Base-by-base conservation (phyloP, 2,113 vertebrate genomes). In the Sander lucioperca region DNA sequence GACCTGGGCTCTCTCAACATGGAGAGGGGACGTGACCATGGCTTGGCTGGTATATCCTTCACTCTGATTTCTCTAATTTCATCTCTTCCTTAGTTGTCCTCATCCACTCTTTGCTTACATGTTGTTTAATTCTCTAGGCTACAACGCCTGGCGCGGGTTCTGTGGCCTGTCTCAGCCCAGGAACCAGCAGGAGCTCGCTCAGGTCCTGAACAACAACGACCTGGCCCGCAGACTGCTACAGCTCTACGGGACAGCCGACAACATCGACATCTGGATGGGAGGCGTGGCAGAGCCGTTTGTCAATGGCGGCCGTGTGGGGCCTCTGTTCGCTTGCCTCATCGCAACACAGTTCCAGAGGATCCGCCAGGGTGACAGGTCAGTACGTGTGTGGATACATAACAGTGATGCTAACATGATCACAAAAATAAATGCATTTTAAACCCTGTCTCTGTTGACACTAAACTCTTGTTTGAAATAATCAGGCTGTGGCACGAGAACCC, bases 1-100 rank as follows among this genome's bases (percentile, higher is more conserved):
- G 97, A 97, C 77, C 87, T 99, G 19, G 91, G 93, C 0, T 74
- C 96, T 0, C 91, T 98, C n/a, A 97, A 97, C 92, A 96, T 97
- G 95, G 95, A 97, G 54, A 89, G 94, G 0, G 70, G 94, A 68
- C 91, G 96, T 6, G 97, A 98, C 3, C 96, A 97, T 0, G 96
- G 95, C 65, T 87, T 99, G 3, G 94, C 93, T 57, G 96, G 97
- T 98, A 93, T 45, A 64, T 36, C 23, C 18, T 57, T 43, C 14
- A n/a, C 6, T 57, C 19, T 30, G 9, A 27, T 39, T 8, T 74
- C 51, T n/a, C n/a, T 8, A 43, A 25, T 30, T 59, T 69, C 3
- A 14, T 16, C 39, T 16, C 16, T 65, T 51, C 30, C n/a, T 61
- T 12, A 16, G 65, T 39, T 21, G 50, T 74, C 16, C 18, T 82